Evolutionary conservation across 2,888 invertebrate genomes (phyloP).

Genomic region (Physocephala rufipes): DNA sequence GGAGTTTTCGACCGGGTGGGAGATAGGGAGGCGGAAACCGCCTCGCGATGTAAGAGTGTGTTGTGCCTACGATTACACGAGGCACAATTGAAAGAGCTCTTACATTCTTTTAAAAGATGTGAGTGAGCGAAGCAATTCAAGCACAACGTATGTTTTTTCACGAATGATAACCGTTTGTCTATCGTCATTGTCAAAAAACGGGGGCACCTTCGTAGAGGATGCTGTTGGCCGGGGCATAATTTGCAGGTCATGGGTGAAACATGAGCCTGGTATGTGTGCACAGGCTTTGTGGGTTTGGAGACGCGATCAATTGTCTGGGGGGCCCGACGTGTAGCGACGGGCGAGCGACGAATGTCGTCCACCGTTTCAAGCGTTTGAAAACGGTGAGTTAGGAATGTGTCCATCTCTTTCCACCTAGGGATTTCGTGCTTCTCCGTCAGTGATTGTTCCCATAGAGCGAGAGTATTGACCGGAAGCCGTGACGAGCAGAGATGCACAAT

Average conservation of each 20-base stretch:
- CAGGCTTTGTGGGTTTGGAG: background rate
- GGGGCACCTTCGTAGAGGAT: background rate
- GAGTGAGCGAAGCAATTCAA: background rate
- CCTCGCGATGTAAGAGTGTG: background rate
- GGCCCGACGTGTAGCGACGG: too few relatives aligned
- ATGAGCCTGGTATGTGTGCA: background rate
- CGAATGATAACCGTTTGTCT: background rate
- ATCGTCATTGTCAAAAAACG: background rate
- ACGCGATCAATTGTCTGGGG: too few relatives aligned
- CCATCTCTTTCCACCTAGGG: constrained; percentile 9
- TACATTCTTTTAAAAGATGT: background rate
- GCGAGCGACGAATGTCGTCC: background rate
- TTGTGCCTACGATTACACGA: background rate
- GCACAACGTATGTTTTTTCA: background rate
- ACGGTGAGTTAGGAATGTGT: background rate
- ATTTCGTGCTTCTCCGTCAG: background rate
- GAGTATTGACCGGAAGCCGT: background rate
- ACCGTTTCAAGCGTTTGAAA: constrained; percentile 12
- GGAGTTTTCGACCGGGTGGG: too few relatives aligned
- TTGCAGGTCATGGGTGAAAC: too few relatives aligned
- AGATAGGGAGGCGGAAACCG: background rate
- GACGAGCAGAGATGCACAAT: background rate
- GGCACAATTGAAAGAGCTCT: background rate
- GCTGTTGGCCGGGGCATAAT: background rate
- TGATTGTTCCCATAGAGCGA: background rate